These are phyloP conservation scores for Polymixis lichenea DNA, from an alignment of 2,888 invertebrate species.

Conservation along the genomic window DNA sequence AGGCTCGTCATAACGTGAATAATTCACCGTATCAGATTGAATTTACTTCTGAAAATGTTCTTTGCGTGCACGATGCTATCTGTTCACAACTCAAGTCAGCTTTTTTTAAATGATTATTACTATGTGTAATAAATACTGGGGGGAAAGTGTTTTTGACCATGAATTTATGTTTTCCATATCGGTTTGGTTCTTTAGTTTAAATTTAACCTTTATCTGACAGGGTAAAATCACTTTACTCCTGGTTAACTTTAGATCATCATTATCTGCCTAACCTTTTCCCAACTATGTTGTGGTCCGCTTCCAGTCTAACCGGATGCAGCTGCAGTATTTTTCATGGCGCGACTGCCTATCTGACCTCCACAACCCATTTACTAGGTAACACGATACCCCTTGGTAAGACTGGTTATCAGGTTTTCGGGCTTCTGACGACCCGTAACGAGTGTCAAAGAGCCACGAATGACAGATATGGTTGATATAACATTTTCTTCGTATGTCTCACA, in stretches of 20 bases:
- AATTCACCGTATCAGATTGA: conserved; percentile 78
- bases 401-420: too few relatives aligned
- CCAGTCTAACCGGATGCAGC: too few relatives aligned
- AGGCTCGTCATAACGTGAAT: conserved; percentile 80
- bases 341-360: too few relatives aligned
- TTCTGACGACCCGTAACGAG: too few relatives aligned
- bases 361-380: too few relatives aligned
- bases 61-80: conserved; percentile 70
- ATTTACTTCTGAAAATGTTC: conserved; percentile 67
- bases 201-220: background rate
- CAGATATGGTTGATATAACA: conserved; percentile 7
- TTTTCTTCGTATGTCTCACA: conserved; percentile 10
- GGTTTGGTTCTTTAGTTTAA: conserved; percentile 8
- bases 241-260: conserved; percentile 1
- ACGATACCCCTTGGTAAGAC: too few relatives aligned
- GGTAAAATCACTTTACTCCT: background rate
- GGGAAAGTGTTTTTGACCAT: conserved; percentile 36
- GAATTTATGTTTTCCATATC: conserved; percentile 6
- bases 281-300: too few relatives aligned
- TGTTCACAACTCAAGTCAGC: conserved; percentile 43
- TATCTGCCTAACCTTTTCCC: too few relatives aligned
- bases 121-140: conserved; percentile 22
- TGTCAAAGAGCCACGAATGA: too few relatives aligned
- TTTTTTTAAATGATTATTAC: conserved; percentile 52
- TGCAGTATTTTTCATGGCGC: too few relatives aligned